Evolutionary conservation across 1,140 invertebrate genomes (phyloP), one percentile per base, ranked within the genome.

Genomic region (Ceratosolen solmsi): DNA sequence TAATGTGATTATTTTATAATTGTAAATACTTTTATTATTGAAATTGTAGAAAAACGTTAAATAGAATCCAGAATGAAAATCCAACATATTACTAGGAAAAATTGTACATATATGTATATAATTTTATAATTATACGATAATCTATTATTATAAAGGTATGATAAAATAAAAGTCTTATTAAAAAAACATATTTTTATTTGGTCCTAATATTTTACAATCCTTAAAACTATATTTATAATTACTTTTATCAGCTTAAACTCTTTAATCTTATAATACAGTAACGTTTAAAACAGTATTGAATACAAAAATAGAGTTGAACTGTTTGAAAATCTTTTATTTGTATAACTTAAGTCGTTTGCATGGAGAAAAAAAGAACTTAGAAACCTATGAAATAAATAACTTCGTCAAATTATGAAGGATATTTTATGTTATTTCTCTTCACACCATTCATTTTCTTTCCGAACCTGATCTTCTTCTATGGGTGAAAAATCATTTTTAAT

Each of bases 401-500:
- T 70, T 33, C 41, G 17, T 79, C 33, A 58, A 41, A 60, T 38
- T 0, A 36, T 36, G 27, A 75, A 75, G 25, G 9, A 27, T n/a
- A 56, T 56, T n/a, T n/a, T 68, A 27, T 41, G 86, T 51, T 90
- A 98, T 90, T 98, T 98, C 85, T 98, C 97, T 90, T 99, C 98
- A 92, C 98, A 99, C 98, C 98, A 99, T 89, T 99, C 98, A 91
- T 99, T 99, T 89, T 99, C 98, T 89, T 98, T 99, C 81, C 98
- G 95, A 17, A 97, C 98, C 92, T 99, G 98, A 87, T 98, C 97
- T 91, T 99, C 97, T 89, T 98, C 97, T 41, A 96, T 94, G 17
- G 98, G 96, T 63, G 97, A 97, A 86, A 99, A 99, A 90, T 99
- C 99, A 92, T 99, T 99, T 90, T 99, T 99, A 85, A 99, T 99